Evolutionary conservation across 2,797 vertebrate species (phyloP).

Genomic region (Botia almorhae): DNA sequence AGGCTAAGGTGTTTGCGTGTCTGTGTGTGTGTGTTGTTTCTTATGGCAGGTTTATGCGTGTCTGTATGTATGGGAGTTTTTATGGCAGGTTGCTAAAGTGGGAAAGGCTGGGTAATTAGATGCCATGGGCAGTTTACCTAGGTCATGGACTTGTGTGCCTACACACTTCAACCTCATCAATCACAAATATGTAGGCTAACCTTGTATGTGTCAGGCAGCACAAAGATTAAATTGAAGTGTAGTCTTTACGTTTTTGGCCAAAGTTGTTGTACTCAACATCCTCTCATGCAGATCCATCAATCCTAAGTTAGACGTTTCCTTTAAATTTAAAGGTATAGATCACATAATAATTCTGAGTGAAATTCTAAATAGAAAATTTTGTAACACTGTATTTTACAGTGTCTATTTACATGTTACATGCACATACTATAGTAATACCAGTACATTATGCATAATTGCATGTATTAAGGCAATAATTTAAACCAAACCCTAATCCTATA

Average conservation of each 20-base stretch:
- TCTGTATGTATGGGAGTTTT: constrained; percentile 32
- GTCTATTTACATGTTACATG: no score
- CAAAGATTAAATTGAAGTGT: constrained; percentile 7
- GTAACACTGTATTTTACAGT: no score
- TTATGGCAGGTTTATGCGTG: constrained; percentile 35
- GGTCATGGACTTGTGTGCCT: constrained; percentile 44
- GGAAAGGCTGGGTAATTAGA: constrained; percentile 55
- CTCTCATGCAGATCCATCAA: constrained; percentile 10
- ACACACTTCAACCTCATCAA: constrained; percentile 56
- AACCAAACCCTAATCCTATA: no score
- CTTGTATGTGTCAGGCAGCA: constrained; percentile 31
- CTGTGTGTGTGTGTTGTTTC: constrained; percentile 28
- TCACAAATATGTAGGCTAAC: constrained; percentile 47
- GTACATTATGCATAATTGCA: no score
- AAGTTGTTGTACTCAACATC: not conserved
- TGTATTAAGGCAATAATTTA: no score
- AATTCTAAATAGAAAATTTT: not conserved
- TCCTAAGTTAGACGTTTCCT: not conserved
- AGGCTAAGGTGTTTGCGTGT: constrained; percentile 57
- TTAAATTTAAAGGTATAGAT: not conserved
- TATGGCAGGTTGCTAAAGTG: constrained; percentile 48
- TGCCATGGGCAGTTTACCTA: constrained; percentile 55
- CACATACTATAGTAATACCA: no score
- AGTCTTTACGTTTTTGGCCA: not conserved
- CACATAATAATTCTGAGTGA: not conserved